These are phyloP conservation scores for Rhombomys opimus DNA, from an alignment of 2,113 vertebrate genomes.

Conservation along the genomic window DNA sequence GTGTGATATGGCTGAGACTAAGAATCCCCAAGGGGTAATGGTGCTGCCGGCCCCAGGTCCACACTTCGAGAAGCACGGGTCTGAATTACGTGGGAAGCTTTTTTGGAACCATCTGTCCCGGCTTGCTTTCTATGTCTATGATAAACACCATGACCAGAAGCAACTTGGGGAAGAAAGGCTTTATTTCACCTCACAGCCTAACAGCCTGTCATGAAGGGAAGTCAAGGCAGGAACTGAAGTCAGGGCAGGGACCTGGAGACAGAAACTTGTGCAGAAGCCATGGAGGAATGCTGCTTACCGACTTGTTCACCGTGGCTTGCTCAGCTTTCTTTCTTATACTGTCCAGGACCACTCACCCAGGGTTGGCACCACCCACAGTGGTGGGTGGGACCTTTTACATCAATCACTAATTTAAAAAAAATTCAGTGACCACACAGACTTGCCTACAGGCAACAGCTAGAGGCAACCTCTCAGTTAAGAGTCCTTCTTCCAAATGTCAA, in stretches of 20 bases:
- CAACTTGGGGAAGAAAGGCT: background rate
- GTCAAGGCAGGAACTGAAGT: background rate
- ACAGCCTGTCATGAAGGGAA: background rate
- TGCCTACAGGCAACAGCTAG: background rate
- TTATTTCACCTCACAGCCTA: background rate
- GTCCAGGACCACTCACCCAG: background rate
- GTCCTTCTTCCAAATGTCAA: background rate
- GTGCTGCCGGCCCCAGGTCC: background rate
- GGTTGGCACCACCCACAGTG: background rate
- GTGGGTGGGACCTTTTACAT: background rate
- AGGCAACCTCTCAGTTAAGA: background rate
- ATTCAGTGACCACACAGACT: background rate
- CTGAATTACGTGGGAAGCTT: background rate
- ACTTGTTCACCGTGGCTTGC: background rate
- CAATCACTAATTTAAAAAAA: background rate
- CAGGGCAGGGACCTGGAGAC: background rate
- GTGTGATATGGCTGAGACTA: background rate
- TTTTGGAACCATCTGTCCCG: too few species aligned
- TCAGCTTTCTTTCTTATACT: background rate
- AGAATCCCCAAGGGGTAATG: background rate
- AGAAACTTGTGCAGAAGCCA: background rate
- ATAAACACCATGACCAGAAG: background rate
- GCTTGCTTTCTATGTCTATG: background rate
- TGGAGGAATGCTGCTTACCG: background rate
- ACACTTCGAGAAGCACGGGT: background rate